Base-by-base conservation (phyloP, 2,888 invertebrate species). In the Thymelicus sylvestris region DNA sequence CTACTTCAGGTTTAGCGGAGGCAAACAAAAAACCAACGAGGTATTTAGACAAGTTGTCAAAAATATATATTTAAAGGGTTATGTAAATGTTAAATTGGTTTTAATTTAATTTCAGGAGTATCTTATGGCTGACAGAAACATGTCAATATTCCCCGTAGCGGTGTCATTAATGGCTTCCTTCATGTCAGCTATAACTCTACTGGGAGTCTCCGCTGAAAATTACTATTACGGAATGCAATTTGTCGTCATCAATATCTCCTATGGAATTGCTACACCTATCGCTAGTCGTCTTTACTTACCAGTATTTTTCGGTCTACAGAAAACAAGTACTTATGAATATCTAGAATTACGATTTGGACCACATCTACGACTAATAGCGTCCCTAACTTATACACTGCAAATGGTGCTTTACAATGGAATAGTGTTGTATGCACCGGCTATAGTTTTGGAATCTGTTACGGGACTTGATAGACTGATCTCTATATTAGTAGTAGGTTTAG, bases 161-260 rank as follows among this genome's bases (percentile, higher is more conserved):
- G 97, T 98, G 75, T 98, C 98, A 2, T 88, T 98, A 72, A 97
- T 98, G 97, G 98, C 98, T n/a, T 97, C 98, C 55, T 98, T 98
- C 85, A 97, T 98, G 96, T 98, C 98, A 0, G 97, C 98, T 47
- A 96, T 98, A 67, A 97, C 98, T 0, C 86, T 98, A 55, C 93
- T 98, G n/a, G 98, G 98, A 15, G 97, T 98, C 2, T 97, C 98
- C 47, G 95, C 97, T 66, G 98, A 98, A 88, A 97, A 96, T 84
- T 98, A 98, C 87, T 95, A 95, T 77, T 97, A 95, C 82, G 98
- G 98, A 66, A 96, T 97, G 75, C 96, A 97, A 83, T 98, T 98
- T 87, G 93, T 96, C 13, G 89, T 97, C 24, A 96, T 97, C 62
- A 97, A 97, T 84, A 76, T 97, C 62, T 95, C 97, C 0, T 97